Base-by-base conservation (phyloP, 2,888 invertebrate species). In the Drosophila kuntzei region DNA sequence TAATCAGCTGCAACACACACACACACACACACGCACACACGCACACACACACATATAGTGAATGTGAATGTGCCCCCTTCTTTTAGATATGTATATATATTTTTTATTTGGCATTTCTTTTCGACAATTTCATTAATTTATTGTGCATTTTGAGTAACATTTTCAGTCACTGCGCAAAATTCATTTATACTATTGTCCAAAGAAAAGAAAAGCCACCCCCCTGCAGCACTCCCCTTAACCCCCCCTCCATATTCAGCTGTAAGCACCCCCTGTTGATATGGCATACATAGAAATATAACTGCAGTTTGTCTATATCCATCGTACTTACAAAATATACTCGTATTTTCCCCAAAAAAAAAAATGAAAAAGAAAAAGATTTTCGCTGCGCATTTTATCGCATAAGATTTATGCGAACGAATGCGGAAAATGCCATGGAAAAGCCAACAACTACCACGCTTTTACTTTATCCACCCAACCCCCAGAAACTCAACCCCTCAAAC, bases 381-480 rank as follows among this genome's bases (percentile, higher is more conserved):
- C 46, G 77, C 80, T 83, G 85, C 83, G 85, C 83, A 85, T 84
- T 83, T 84, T 85, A 82, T 82, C 53, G 83, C 77, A 65, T 46
- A 71, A 79, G 79, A 79, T 79, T 83, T 83, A 84, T 83, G 82
- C 70, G 79, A 70, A 53, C 70, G 72, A 76, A 78, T 83, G 83
- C 85, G 85, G 85, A 85, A 84, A 79, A 85, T 77, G 80, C 72
- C 71, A 76, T 67, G 70, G 76, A 76, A 77, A 76, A 76, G 58
- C 43, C 57, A 60, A 44, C 57, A 60, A 44, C 60, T 29, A 39
- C 22, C 54, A 39, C 25, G 47, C 43, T 53, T 16, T 12, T 20
- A 5, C 14, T n/a, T n/a, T n/a, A n/a, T 34, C 20, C 22, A 25
- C 20, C 25, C 27, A 27, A 20, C 39, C 20, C 22, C 29, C 20